Evolutionary conservation across 2,113 vertebrate genomes (phyloP).

Genomic region (Octodon degus): DNA sequence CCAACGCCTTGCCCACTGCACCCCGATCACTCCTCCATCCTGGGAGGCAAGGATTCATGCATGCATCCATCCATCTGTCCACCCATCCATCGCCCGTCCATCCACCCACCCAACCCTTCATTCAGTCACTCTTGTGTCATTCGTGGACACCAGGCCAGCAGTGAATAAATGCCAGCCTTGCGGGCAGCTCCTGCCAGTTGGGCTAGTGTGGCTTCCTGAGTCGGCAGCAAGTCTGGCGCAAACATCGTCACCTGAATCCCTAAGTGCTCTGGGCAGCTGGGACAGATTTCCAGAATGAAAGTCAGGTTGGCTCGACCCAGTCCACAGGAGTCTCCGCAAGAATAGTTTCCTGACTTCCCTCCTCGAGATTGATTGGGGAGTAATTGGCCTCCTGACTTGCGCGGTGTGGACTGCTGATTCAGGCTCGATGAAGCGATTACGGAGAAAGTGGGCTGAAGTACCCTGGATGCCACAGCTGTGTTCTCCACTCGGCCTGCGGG

Average conservation of each 20-base stretch:
- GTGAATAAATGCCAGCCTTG: not conserved
- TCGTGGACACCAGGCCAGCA: not conserved
- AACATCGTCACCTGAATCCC: not conserved
- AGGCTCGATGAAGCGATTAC: not conserved
- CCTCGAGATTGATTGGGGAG: conserved; percentile 20
- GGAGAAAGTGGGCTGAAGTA: too few species aligned
- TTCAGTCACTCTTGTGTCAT: not conserved
- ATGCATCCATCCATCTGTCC: fast-evolving
- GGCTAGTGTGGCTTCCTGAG: not conserved
- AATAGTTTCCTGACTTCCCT: conserved; percentile 32
- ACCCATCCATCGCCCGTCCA: fast-evolving
- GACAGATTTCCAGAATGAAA: not conserved
- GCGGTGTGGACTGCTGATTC: not conserved
- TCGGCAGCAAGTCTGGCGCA: fast-evolving
- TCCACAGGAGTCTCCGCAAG: not conserved
- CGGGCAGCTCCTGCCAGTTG: not conserved
- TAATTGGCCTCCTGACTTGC: conserved; percentile 59
- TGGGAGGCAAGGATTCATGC: fast-evolving
- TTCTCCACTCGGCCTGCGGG: not conserved
- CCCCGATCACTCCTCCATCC: fast-evolving
- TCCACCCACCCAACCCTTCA: too few species aligned
- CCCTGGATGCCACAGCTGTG: fast-evolving
- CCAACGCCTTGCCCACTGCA: not conserved
- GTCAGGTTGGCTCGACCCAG: not conserved
- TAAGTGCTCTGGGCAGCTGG: not conserved